Conservation (phyloP, 1,140 invertebrate genomes). For the Habropoda laboriosa region DNA sequence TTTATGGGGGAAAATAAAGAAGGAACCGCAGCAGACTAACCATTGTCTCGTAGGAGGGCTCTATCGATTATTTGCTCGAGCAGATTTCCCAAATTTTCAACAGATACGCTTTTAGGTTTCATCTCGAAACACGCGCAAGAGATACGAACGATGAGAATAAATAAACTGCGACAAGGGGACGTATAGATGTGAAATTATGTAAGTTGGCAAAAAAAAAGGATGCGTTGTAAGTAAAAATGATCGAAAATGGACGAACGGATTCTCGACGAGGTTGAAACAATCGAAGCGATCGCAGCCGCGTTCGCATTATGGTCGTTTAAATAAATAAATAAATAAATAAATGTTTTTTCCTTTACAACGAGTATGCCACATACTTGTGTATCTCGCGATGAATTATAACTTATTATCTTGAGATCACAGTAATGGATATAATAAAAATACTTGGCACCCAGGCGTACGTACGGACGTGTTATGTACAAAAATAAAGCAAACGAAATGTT, state of each 20-base stretch:
- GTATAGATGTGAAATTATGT: not conserved
- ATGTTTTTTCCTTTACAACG: not conserved
- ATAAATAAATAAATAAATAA: not conserved
- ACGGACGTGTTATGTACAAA: not conserved
- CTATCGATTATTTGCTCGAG: constrained; percentile 52
- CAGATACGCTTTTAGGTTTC: constrained; percentile 54
- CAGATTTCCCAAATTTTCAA: constrained; percentile 55
- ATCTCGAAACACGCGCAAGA: not conserved
- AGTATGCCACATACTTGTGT: not conserved
- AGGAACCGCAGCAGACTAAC: constrained; percentile 28
- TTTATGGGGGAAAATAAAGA: not conserved
- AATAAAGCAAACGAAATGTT: not conserved
- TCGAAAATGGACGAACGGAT: not conserved
- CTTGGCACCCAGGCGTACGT: constrained; percentile 8
- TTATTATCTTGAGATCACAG: too few species aligned
- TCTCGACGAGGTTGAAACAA: not conserved
- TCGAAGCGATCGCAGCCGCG: not conserved
- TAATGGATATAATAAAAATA: not conserved
- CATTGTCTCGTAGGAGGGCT: constrained; percentile 38
- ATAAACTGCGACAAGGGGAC: too few species aligned
- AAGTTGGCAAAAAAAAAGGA: not conserved
- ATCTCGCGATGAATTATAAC: too few species aligned
- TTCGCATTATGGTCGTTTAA: not conserved
- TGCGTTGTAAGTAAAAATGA: not conserved
- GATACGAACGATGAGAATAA: not conserved